Evolutionary conservation across 2,113 vertebrate species (phyloP).

Genomic region (Dasypus novemcinctus): DNA sequence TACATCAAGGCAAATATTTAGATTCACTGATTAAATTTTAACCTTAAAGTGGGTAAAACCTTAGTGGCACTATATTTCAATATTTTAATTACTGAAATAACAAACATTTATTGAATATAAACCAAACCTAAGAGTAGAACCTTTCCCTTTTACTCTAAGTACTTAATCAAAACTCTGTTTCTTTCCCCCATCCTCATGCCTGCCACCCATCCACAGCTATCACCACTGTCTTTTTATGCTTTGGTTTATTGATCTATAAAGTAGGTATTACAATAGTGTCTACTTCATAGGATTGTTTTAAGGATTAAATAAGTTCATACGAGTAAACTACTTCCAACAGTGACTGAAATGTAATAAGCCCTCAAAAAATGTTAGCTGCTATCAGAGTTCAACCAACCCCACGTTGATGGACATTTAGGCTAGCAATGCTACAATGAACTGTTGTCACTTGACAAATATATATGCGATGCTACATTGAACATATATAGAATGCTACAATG

Average conservation of each 20-base stretch:
- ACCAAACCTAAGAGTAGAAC: background rate
- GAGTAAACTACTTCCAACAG: background rate
- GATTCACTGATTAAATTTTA: background rate
- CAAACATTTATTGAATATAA: background rate
- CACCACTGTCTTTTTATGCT: background rate
- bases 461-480: background rate
- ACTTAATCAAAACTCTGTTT: background rate
- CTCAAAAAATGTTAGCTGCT: background rate
- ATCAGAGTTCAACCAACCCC: background rate
- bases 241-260: background rate
- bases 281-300: background rate
- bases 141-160: background rate
- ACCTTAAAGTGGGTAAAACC: background rate
- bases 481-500: too few relatives aligned
- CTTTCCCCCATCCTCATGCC: background rate
- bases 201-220: background rate
- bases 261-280: background rate
- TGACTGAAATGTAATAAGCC: background rate
- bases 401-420: background rate
- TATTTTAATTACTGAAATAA: background rate
- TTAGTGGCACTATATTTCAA: background rate
- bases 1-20: background rate
- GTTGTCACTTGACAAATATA: background rate
- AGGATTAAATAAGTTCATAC: background rate
- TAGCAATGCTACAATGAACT: too few relatives aligned